A percentile compares a stretch with the other conserved stretches of the same genome.
Evolutionary conservation across 2,113 vertebrate species (phyloP).

Genomic region (Rissa tridactyla): DNA sequence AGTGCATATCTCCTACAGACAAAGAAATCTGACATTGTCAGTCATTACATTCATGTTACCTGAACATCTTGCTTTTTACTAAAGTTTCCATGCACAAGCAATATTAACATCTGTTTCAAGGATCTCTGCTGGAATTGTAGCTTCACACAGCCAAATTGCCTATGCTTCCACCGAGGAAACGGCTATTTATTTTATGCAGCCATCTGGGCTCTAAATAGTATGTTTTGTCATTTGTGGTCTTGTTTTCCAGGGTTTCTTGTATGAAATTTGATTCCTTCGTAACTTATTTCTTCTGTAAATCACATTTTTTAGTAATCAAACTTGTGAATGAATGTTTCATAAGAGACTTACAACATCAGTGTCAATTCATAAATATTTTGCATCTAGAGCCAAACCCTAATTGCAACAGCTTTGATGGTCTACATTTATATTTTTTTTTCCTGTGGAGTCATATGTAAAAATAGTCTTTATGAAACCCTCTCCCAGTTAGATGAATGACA

Average conservation of each 20-base stretch:
- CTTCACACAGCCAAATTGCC: conserved; percentile 81
- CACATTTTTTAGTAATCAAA: conserved; percentile 25
- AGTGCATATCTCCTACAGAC: neutral
- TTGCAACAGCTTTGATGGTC: conserved; percentile 46
- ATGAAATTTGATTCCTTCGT: conserved; percentile 70
- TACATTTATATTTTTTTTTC: neutral
- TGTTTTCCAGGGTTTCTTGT: conserved; percentile 69
- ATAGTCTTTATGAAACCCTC: neutral
- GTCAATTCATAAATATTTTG: conserved; percentile 60
- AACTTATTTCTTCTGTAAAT: conserved; percentile 61
- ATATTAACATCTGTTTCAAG: conserved; percentile 83
- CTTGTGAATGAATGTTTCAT: conserved; percentile 41
- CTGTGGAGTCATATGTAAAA: neutral
- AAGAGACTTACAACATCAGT: conserved; percentile 39
- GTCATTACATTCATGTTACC: conserved; percentile 65
- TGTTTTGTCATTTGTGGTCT: conserved; percentile 76
- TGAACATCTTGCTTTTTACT: conserved; percentile 79
- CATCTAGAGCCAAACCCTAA: conserved; percentile 19
- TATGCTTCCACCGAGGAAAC: conserved; percentile 77
- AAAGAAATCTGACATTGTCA: conserved; percentile 36
- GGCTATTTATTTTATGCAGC: conserved; percentile 83
- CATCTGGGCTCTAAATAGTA: conserved; percentile 81
- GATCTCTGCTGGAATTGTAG: conserved; percentile 79
- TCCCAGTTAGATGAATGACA: conserved; percentile 25
- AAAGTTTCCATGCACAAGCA: conserved; percentile 77